These are phyloP conservation scores for Drosophila parvula DNA, from an alignment of 1,140 invertebrate species.

Conservation along the genomic window DNA sequence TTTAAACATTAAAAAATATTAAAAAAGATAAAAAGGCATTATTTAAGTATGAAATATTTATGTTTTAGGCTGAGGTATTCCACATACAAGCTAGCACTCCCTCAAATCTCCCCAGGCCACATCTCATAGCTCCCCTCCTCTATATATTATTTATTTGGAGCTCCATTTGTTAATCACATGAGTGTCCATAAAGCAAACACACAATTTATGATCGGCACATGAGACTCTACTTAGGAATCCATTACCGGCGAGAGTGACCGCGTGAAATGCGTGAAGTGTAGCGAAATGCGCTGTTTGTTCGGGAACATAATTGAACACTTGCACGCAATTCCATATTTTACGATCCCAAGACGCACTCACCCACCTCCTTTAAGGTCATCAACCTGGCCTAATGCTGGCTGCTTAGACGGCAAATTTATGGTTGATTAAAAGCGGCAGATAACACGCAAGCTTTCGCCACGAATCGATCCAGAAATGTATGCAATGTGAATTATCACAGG, in stretches of 20 bases:
- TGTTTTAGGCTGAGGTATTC: not conserved
- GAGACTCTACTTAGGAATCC: constrained; percentile 70
- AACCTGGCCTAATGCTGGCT: constrained; percentile 48
- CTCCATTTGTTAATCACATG: constrained; percentile 42
- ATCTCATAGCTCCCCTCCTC: not conserved
- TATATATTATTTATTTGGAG: constrained; percentile 5
- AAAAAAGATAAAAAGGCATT: not conserved
- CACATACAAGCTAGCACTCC: not conserved
- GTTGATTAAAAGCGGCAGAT: constrained; percentile 69
- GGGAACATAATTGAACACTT: constrained; percentile 70
- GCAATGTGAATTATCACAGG: constrained; percentile 22
- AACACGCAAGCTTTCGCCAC: constrained; percentile 53
- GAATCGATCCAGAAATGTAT: constrained; percentile 39
- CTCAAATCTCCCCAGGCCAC: not conserved
- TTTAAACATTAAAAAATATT: too few relatives aligned
- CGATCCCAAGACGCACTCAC: constrained; percentile 58
- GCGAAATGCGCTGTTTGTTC: constrained; percentile 49
- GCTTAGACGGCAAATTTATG: constrained; percentile 58
- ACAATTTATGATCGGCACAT: constrained; percentile 38
- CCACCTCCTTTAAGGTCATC: constrained; percentile 8
- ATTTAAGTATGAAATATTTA: not conserved
- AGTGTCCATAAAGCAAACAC: constrained; percentile 22
- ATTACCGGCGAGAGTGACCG: constrained; percentile 58
- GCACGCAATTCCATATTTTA: constrained; percentile 77
- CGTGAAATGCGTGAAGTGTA: constrained; percentile 72